phyloP scores from a whole-genome alignment of 2,113 vertebrate species.

The Rutilus rutilus region DNA sequence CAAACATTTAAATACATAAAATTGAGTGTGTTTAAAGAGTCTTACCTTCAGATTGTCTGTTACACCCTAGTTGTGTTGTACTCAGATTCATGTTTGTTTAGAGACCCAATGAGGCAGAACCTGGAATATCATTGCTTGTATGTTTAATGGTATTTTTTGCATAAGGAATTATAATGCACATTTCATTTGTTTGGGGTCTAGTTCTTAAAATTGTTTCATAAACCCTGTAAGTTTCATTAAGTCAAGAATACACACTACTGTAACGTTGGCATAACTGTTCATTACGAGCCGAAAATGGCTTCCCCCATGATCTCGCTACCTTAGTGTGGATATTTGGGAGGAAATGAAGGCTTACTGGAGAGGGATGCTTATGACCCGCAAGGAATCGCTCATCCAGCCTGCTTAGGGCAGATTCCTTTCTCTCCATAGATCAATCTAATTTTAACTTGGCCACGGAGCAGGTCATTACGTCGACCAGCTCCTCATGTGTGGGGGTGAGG shows the following conservation, averaged over 20 bases:
- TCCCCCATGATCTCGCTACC: too few species aligned
- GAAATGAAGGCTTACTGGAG: too few species aligned
- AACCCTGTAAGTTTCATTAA: not conserved
- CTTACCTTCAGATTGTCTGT: constrained; percentile 95
- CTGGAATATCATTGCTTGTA: constrained; percentile 99
- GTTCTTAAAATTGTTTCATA: not conserved
- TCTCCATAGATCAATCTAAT: too few species aligned
- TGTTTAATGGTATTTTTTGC: constrained; percentile 90
- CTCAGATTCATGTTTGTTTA: constrained; percentile 99
- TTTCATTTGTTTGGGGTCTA: constrained; percentile 57
- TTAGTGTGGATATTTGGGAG: too few species aligned
- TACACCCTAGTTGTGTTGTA: constrained; percentile 99
- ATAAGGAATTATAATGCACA: constrained; percentile 72
- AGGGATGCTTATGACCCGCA: too few species aligned
- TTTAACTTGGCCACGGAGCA: too few species aligned
- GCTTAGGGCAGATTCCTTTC: too few species aligned
- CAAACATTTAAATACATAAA: constrained; percentile 68
- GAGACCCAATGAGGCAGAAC: constrained; percentile 99
- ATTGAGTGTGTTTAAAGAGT: constrained; percentile 59
- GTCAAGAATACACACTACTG: not conserved
- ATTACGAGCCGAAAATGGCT: too few species aligned
- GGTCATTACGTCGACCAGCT: too few species aligned
- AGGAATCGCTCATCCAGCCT: too few species aligned
- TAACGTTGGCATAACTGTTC: too few species aligned
- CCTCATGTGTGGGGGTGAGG: too few species aligned